A percentile compares a stretch with the other conserved stretches of the same genome.
phyloP scores from a whole-genome alignment of 2,113 vertebrate genomes.

The Strix uralensis region DNA sequence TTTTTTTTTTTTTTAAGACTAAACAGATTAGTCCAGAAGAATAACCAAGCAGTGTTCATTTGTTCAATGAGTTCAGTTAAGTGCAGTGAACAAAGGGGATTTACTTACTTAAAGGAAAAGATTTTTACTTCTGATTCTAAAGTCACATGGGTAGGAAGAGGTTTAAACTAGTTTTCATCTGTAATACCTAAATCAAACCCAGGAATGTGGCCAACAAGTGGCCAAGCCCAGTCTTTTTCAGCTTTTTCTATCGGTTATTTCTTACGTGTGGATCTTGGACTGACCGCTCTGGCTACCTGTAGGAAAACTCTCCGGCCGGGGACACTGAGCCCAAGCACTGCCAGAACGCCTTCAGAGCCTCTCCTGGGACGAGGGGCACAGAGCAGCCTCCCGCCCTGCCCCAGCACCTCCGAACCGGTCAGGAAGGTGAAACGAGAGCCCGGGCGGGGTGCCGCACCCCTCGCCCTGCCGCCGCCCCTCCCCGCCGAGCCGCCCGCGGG shows the following conservation, averaged over 20 bases:
- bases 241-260: fast-evolving
- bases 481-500: not conserved
- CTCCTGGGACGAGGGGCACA: fast-evolving
- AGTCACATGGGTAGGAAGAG: not conserved
- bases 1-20: too few species aligned
- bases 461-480: not conserved
- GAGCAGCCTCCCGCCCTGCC: fast-evolving
- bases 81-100: not conserved
- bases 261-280: fast-evolving
- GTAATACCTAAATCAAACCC: not conserved
- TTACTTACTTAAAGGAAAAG: not conserved
- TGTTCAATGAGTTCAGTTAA: not conserved
- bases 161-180: not conserved
- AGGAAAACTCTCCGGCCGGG: fast-evolving
- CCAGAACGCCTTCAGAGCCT: fast-evolving
- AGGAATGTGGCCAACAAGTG: fast-evolving
- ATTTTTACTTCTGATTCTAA: not conserved
- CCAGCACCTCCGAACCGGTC: not conserved
- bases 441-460: too few species aligned
- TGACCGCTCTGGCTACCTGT: fast-evolving
- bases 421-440: too few species aligned
- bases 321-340: fast-evolving
- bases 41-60: not conserved
- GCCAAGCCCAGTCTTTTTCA: not conserved
- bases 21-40: not conserved